phyloP scores from a whole-genome alignment of 2,113 vertebrate genomes.

The Myanophis thanlyinensis region DNA sequence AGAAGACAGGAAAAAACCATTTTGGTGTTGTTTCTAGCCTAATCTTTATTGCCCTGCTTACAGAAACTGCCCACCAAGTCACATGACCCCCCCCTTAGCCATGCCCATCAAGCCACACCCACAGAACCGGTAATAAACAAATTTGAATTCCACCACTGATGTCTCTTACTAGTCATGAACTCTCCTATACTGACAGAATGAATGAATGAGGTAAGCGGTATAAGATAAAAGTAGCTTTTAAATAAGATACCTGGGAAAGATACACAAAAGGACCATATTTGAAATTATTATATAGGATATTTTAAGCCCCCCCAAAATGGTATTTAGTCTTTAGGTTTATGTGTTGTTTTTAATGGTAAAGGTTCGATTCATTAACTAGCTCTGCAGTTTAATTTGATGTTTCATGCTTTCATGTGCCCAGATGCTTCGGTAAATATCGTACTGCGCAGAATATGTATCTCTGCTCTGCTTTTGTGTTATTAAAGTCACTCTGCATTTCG shows the following conservation, averaged over 20 bases:
- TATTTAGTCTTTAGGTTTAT: not conserved
- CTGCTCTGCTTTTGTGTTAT: not conserved
- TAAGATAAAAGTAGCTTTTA: not conserved
- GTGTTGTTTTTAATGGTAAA: not conserved
- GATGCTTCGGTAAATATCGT: not conserved
- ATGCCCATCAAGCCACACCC: too few relatives aligned
- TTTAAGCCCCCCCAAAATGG: not conserved
- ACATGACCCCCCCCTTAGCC: too few relatives aligned
- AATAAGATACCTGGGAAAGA: not conserved
- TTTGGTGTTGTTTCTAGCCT: too few relatives aligned
- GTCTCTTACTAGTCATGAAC: too few relatives aligned
- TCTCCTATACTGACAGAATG: too few relatives aligned
- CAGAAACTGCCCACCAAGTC: too few relatives aligned
- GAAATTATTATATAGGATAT: not conserved
- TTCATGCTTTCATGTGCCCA: not conserved
- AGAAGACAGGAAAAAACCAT: too few relatives aligned
- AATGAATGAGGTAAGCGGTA: not conserved
- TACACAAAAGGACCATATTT: not conserved
- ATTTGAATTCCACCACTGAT: too few relatives aligned
- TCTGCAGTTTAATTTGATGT: not conserved
- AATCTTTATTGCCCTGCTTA: too few relatives aligned
- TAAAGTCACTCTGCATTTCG: not conserved
- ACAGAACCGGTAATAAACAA: too few relatives aligned
- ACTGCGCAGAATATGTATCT: not conserved
- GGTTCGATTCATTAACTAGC: not conserved